Conservation (phyloP, 2,113 vertebrate species). For the Macroglossus sobrinus region DNA sequence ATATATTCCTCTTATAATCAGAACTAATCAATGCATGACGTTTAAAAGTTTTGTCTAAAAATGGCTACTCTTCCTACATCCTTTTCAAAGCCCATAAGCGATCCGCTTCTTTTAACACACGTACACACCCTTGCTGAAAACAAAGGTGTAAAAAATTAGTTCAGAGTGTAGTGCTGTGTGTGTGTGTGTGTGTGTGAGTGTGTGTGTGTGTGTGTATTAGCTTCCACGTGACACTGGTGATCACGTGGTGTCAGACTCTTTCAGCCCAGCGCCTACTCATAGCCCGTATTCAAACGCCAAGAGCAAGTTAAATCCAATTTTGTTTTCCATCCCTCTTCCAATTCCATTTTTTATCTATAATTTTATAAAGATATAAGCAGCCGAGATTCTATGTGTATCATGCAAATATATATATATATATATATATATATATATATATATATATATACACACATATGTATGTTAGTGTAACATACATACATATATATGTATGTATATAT, state of each 20-base stretch:
- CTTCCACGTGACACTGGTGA: not conserved
- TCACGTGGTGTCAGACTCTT: no score
- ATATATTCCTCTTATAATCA: not conserved
- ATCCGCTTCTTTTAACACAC: not conserved
- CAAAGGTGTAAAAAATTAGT: not conserved
- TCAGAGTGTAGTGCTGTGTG: not conserved
- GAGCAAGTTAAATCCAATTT: not conserved
- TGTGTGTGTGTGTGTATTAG: no score
- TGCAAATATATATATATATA: not conserved
- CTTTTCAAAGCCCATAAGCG: not conserved
- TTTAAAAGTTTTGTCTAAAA: not conserved
- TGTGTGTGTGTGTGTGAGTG: no score
- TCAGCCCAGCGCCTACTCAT: not conserved
- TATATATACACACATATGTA: not conserved
- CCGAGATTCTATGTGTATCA: not conserved
- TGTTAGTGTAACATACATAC: no score
- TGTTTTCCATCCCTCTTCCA: not conserved
- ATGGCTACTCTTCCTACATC: not conserved
- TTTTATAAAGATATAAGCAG: not conserved
- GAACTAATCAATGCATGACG: not conserved
- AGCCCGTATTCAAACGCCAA: not conserved
- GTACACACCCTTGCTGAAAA: not conserved
- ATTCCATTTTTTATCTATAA: not conserved
- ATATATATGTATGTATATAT: not conserved
- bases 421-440: not conserved